Evolutionary conservation across 2,113 vertebrate genomes (phyloP).

Genomic region (Panthera leo): DNA sequence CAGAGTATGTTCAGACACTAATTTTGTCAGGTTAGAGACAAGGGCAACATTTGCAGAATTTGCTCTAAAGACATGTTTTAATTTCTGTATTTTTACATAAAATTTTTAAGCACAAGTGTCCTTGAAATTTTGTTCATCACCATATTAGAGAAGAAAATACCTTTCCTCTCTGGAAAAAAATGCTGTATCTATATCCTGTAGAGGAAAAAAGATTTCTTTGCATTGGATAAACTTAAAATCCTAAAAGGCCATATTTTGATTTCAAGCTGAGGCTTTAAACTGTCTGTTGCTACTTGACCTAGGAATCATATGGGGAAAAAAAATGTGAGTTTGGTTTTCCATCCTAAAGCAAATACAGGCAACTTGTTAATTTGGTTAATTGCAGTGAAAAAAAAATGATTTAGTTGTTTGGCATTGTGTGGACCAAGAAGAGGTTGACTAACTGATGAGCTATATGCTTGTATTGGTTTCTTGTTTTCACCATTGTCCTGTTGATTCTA

Average conservation of each 20-base stretch:
- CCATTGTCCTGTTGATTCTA: not conserved
- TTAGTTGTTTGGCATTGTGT: not conserved
- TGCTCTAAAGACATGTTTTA: not conserved
- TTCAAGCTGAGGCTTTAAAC: not conserved
- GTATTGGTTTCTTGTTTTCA: not conserved
- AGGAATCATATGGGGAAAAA: not conserved
- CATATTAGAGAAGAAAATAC: not conserved
- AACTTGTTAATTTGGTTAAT: not conserved
- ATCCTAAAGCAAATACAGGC: not conserved
- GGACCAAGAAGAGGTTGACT: not conserved
- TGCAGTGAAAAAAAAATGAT: not conserved
- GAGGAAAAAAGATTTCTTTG: not conserved
- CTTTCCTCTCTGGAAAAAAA: not conserved
- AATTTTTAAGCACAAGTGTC: not conserved
- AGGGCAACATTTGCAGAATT: not conserved
- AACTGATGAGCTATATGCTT: not conserved
- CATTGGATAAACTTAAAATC: not conserved
- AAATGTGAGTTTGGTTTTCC: not conserved
- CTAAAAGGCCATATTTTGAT: not conserved
- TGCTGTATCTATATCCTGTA: not conserved
- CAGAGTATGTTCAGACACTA: not conserved
- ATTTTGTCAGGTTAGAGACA: not conserved
- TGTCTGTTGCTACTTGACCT: not conserved
- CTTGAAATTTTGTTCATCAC: not conserved
- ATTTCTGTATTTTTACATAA: not conserved